Evolutionary conservation across 2,797 vertebrate genomes (phyloP), one percentile per base, ranked within the genome.

Genomic region (Tragelaphus oryx): DNA sequence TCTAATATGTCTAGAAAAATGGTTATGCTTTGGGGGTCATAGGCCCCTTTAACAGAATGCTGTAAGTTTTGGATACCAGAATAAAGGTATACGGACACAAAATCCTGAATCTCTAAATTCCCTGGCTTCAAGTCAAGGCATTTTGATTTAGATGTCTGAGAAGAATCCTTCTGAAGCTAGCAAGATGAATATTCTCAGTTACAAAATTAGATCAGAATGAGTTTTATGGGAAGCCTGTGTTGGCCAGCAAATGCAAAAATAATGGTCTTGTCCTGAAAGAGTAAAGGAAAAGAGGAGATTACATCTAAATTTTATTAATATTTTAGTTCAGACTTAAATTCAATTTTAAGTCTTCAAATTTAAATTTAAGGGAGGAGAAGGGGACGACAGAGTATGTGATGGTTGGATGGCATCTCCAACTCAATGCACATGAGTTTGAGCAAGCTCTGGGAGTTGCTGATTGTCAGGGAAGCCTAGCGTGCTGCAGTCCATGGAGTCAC

Each of bases 171-270:
- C 88, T 37, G 59, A 84, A 83, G n/a, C 37, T 26, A 50, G 10
- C 74, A 93, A 79, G 90, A 30, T 37, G 54, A 57, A 89, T 87
- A 96, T 78, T 94, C 96, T 95, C 93, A 95, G 94, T 93, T 95
- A 95, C 90, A 98, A 95, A 96, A 96, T 97, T 96, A 97, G 96
- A 97, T 94, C 95, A 97, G 86, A 96, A 96, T 91, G 95, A 97
- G 96, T 97, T 97, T 83, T 95, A 92, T 81, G 97, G 97, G 97
- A 98, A 97, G 97, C 81, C 81, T 97, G 87, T 46, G 44, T 95
- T 95, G 96, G 93, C 93, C 93, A 96, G 87, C 96, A 98, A 96
- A 95, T 97, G 96, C 95, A 98, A 98, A 98, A 97, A 84, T 92
- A 97, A 97, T 97, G 91, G 88, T 3, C 13, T 93, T 57, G 41